Evolutionary conservation across 2,888 invertebrate genomes (phyloP).

Genomic region (Tachina lurida): DNA sequence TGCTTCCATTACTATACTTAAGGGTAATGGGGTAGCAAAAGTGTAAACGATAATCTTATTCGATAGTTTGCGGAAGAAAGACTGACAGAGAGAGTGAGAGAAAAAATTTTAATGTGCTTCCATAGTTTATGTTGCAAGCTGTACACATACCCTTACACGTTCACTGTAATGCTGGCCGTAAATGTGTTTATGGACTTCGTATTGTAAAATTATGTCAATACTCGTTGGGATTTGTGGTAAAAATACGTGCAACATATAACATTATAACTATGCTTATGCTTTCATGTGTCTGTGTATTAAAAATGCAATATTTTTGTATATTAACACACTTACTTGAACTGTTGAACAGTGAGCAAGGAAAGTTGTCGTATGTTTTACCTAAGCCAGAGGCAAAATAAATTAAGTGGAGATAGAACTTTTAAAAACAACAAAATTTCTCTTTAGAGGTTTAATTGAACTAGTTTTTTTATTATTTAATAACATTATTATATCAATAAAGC

Average conservation of each 20-base stretch:
- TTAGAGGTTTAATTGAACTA: too few relatives aligned
- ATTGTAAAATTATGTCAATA: slow-evolving; percentile 69
- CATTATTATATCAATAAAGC: too few relatives aligned
- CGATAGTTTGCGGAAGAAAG: slow-evolving; percentile 61
- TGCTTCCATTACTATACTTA: slow-evolving; percentile 46
- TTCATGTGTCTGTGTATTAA: background rate
- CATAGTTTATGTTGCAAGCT: slow-evolving; percentile 56
- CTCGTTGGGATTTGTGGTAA: slow-evolving; percentile 70
- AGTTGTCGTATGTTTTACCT: background rate
- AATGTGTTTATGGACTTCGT: slow-evolving; percentile 69
- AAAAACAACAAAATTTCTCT: too few relatives aligned
- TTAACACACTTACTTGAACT: background rate
- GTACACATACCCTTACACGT: slow-evolving; percentile 5
- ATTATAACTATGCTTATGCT: background rate
- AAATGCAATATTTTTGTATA: slow-evolving; percentile 21
- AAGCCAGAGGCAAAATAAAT: too few relatives aligned
- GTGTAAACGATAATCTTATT: slow-evolving; percentile 70
- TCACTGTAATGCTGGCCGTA: slow-evolving; percentile 51
- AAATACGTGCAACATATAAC: slow-evolving; percentile 67
- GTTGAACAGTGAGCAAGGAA: slow-evolving; percentile 12
- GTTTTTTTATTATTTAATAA: too few relatives aligned
- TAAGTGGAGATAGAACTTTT: too few relatives aligned
- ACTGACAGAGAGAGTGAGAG: background rate
- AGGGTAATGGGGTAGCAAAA: slow-evolving; percentile 57
- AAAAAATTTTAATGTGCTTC: slow-evolving; percentile 59